A percentile compares a stretch with the other conserved stretches of the same genome.
phyloP scores from a whole-genome alignment of 2,888 invertebrate species.

The Diaprepes abbreviatus region DNA sequence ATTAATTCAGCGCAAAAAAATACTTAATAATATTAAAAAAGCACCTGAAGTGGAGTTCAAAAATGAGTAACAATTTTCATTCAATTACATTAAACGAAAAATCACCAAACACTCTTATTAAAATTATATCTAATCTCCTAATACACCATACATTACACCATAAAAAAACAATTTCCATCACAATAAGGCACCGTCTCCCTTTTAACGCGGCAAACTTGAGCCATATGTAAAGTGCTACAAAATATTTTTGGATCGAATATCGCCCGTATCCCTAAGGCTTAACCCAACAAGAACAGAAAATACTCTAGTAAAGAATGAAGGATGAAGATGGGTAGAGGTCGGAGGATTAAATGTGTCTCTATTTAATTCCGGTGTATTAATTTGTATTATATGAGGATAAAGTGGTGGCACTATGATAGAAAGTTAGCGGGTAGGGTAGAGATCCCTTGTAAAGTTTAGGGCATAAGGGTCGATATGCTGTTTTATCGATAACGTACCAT shows the following conservation, averaged over 20 bases:
- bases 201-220: constrained; percentile 57
- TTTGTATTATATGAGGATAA: constrained; percentile 67
- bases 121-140: constrained; percentile 44
- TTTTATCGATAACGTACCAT: constrained; percentile 61
- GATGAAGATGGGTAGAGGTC: constrained; percentile 49
- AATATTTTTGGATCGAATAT: constrained; percentile 57
- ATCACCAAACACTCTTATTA: constrained; percentile 39
- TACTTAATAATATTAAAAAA: too few relatives aligned
- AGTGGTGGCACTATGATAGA: constrained; percentile 65
- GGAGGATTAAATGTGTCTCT: constrained; percentile 64
- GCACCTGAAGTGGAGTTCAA: too few relatives aligned
- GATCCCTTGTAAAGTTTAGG: constrained; percentile 57
- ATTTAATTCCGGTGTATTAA: constrained; percentile 67
- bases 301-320: constrained; percentile 12
- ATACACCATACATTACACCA: constrained; percentile 39
- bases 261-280: constrained; percentile 26
- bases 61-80: too few relatives aligned
- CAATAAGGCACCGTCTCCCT: constrained; percentile 54
- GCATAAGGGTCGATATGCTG: constrained; percentile 13
- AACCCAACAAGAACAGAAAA: constrained; percentile 27
- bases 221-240: constrained; percentile 64
- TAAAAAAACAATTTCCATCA: constrained; percentile 56
- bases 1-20: too few relatives aligned
- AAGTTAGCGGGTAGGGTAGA: constrained; percentile 59
- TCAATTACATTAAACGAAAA: constrained; percentile 65